A percentile compares a stretch with the other conserved stretches of the same genome.
Conservation (phyloP, 2,888 invertebrate species). For the Gasteruption jaculator region DNA sequence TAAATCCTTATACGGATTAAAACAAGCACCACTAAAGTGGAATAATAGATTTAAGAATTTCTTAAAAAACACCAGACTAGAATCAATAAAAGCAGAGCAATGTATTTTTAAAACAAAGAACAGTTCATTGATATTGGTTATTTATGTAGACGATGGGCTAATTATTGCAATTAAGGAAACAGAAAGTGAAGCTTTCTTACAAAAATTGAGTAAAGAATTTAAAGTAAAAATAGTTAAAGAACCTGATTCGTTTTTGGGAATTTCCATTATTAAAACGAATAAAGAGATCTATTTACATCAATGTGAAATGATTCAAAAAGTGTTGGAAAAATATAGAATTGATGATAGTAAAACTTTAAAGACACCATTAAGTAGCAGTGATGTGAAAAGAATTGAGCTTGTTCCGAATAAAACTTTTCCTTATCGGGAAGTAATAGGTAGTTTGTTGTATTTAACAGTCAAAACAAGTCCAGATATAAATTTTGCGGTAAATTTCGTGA, state of each 20-base stretch:
- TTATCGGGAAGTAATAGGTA: no score
- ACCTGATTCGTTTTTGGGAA: constrained; percentile 6
- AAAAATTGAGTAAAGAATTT: no score
- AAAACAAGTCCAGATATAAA: no score
- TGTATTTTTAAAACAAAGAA: constrained; percentile 6
- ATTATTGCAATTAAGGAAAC: not conserved
- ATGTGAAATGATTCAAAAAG: constrained; percentile 1
- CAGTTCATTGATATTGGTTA: constrained; percentile 4
- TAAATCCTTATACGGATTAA: constrained; percentile 9
- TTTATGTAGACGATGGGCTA: constrained; percentile 13
- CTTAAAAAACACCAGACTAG: constrained; percentile 1
- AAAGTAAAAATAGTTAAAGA: constrained; percentile 5
- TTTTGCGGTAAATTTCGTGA: no score
- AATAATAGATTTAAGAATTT: constrained; percentile 5
- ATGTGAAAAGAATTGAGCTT: no score
- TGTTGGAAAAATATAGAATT: constrained; percentile 5
- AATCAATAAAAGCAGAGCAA: constrained; percentile 7
- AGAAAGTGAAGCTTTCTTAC: no score
- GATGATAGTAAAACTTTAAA: not conserved
- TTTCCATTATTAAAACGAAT: not conserved
- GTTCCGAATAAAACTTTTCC: no score
- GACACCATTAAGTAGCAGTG: constrained; percentile 3
- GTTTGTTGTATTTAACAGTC: no score
- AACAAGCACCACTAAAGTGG: constrained; percentile 4
- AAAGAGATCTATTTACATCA: constrained; percentile 4